phyloP scores from a whole-genome alignment of 2,113 vertebrate species.

The Tilapia sparmanii region DNA sequence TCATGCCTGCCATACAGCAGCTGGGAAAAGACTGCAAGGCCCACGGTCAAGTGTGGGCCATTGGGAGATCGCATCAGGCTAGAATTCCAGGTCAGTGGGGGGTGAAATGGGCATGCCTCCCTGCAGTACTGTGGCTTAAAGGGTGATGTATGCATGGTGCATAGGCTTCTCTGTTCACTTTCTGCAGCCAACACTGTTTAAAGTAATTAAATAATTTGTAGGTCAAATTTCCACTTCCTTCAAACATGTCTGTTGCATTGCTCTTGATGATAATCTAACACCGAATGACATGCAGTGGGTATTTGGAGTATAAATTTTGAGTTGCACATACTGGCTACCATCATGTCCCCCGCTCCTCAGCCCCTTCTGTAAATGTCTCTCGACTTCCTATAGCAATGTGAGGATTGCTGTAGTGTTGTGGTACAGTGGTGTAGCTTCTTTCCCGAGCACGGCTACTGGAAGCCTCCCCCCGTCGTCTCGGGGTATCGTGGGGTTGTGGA shows the following conservation, averaged over 20 bases:
- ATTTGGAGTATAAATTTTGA: neutral
- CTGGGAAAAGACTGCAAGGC: conserved; percentile 38
- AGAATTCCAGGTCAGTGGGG: conserved; percentile 10
- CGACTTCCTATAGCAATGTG: neutral
- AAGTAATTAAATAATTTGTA: neutral
- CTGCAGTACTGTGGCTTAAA: neutral
- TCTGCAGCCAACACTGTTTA: neutral
- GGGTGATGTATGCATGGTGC: neutral
- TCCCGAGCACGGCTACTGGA: conserved; percentile 3
- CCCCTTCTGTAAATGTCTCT: neutral
- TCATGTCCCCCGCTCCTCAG: neutral
- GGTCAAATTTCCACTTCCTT: neutral
- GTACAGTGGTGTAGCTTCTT: neutral
- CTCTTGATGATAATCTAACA: neutral
- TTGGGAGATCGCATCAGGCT: conserved; percentile 22
- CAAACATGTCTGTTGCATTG: neutral
- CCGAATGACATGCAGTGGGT: neutral
- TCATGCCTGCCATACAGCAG: conserved; percentile 57
- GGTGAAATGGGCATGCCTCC: neutral
- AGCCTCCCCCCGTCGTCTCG: conserved; percentile 13
- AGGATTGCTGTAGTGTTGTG: neutral
- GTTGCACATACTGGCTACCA: neutral
- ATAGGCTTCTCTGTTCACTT: neutral
- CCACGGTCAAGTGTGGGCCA: conserved; percentile 36
- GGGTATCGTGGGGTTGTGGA: conserved; percentile 10